Evolutionary conservation across 2,797 vertebrate genomes (phyloP), one percentile per base, ranked within the genome.

Genomic region (Mormyrops boulengeri): DNA sequence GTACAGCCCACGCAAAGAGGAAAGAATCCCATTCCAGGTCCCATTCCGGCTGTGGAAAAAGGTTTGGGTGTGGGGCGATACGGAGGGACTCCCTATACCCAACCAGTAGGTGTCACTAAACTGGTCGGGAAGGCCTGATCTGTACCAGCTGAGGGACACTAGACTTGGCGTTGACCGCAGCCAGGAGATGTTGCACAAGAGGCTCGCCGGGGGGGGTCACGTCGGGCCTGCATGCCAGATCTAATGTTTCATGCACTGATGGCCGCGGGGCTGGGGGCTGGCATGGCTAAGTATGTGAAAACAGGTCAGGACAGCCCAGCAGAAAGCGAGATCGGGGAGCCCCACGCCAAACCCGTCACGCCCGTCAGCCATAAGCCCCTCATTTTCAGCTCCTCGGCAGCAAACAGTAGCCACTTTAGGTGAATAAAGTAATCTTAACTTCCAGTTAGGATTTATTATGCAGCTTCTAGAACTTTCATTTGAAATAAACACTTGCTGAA

Each of bases 21-120:
- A 80, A 80, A 44, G 41, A 30, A 30, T 30, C 26, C 26, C 26
- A 30, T 30, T 30, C 26, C 26, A 30, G 26, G 1, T 30, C 73
- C 38, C 41, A 1, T 80, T 41, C 73, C 5, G 14, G 17, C 17
- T 80, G 34, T 73, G 30, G 66, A 38, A 73, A 80, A 44, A 44
- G 19, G 73, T 19, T n/a, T 80, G 7, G 38, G 34, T 44, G 73
- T 19, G 5, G 73, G 41, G 17, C 3, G 19, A 17, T 34, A 4
- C 12, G 26, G 66, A n/a, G 19, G 41, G 6, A 80, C 41, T 19
- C 17, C 73, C 38, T 19, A 0, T n/a, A 44, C 84, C 50, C 12
- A 26, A 52, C 84, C 84, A 52, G 47, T 96, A 97, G 96, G 96
- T 97, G 96, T 96, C 95, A 96, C 96, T 96, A 95, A 96, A 96